These are phyloP conservation scores for Dolomedes plantarius DNA, from an alignment of 2,888 invertebrate species.

Conservation along the genomic window DNA sequence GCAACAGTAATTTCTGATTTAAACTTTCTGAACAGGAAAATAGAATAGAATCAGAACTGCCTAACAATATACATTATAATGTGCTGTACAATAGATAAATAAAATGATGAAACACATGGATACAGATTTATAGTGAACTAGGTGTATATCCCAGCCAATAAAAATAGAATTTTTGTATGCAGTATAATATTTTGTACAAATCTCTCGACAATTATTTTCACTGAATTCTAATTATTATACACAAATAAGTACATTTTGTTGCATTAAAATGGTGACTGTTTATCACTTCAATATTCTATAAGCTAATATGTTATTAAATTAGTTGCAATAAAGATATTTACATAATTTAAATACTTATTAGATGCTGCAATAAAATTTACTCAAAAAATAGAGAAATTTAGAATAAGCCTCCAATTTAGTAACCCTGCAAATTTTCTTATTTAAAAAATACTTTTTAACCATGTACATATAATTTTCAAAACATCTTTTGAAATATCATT, in stretches of 20 bases:
- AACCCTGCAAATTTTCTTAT: no score
- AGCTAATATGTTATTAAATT: neutral
- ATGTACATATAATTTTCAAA: no score
- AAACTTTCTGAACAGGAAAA: constrained; percentile 47
- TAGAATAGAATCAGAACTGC: constrained; percentile 40
- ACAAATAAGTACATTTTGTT: neutral
- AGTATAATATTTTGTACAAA: constrained; percentile 21
- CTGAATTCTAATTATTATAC: neutral
- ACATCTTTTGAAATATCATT: no score
- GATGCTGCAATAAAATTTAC: no score
- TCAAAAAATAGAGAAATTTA: no score
- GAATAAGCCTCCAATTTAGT: no score
- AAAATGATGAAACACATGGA: constrained; percentile 31
- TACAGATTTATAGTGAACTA: constrained; percentile 5
- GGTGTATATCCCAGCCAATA: constrained; percentile 14
- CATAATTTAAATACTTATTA: neutral
- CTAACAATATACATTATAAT: constrained; percentile 32
- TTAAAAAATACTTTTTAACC: no score
- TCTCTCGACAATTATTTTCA: neutral
- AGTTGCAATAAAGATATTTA: neutral
- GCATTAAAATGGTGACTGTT: neutral
- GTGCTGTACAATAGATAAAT: constrained; percentile 61
- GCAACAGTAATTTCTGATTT: constrained; percentile 53
- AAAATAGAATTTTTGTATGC: constrained; percentile 34
- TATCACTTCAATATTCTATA: neutral